Percentiles rank a stretch among this genome's conserved stretches.
These are phyloP conservation scores for Clunio marinus DNA, from an alignment of 2,888 invertebrate genomes.

Conservation along the genomic window DNA sequence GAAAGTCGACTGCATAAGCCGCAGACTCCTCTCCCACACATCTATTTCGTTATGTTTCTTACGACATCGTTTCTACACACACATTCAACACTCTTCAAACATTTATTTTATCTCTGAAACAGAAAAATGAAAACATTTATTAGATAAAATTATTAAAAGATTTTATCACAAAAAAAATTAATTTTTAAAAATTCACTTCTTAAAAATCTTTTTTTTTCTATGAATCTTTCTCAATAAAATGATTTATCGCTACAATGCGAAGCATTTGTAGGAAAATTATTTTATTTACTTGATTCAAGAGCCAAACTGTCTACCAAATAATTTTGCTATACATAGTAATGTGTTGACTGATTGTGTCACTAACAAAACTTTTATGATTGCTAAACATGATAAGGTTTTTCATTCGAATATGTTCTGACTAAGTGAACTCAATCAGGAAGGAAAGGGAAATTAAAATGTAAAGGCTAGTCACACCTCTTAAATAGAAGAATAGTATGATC, in stretches of 20 bases:
- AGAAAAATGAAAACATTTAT: neutral
- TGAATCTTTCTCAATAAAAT: neutral
- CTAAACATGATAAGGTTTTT: neutral
- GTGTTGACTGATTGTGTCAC: neutral
- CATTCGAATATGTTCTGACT: too few species aligned
- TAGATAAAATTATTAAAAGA: constrained; percentile 1
- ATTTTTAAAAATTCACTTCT: too few species aligned
- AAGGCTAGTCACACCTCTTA: neutral
- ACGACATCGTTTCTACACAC: neutral
- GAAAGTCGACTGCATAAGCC: constrained; percentile 1
- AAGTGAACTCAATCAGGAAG: too few species aligned
- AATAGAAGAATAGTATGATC: neutral
- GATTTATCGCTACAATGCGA: neutral
- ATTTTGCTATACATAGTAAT: neutral
- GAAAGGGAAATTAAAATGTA: too few species aligned
- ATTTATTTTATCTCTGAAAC: neutral
- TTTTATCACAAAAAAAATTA: too few species aligned
- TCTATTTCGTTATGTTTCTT: neutral
- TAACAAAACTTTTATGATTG: neutral
- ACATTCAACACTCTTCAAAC: neutral
- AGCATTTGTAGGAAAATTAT: neutral
- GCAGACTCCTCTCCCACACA: neutral
- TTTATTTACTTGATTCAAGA: neutral
- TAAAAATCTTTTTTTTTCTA: too few species aligned
- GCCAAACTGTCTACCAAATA: constrained; percentile 4